Base-by-base conservation (phyloP, 2,888 invertebrate species). In the Plusia festucae region DNA sequence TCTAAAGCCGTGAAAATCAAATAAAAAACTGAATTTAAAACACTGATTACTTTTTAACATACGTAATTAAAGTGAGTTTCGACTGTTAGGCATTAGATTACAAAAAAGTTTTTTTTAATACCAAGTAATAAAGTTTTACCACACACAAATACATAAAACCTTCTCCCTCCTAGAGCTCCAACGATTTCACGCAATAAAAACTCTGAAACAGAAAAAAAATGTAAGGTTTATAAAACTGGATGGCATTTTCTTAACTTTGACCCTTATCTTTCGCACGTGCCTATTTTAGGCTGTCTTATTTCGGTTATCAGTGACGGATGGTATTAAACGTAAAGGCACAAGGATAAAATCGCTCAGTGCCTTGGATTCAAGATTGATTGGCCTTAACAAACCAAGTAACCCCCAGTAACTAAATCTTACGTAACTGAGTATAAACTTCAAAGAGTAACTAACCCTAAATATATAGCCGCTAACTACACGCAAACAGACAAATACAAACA, bases 401-500 rank as follows among this genome's bases (percentile, higher is more conserved):
- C 44, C n/a, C 44, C 6, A 16, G 5, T 40, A 9, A 16, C 46
- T 18, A 49, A 49, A 49, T 11, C 20, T 49, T 20, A 2, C 46
- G 18, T 11, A 49, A 49, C 20, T 13, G 20, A 49, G 9, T 49
- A 49, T 20, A 20, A 20, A 18, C 46, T 20, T 49, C 20, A 55
- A 63, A 64, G 54, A 60, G 20, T 60, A 53, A 46, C 22, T 60
- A 51, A 44, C 60, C 64, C 32, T 54, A 46, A 64, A 68, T 58
- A 58, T 63, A 55, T 73, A 54, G 58, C 49, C 63, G 57, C 52
- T 69, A 40, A 27, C 52, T 52, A 67, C 52, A 71, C 52, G 52
- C 54, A 67, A 63, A 73, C 59, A 58, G 32, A 27, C 51, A 53
- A 62, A 65, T 59, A 70, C 70, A 76, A 76, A 74, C 71, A 74